phyloP scores from a whole-genome alignment of 2,113 vertebrate species.

The Pithys albifrons region DNA sequence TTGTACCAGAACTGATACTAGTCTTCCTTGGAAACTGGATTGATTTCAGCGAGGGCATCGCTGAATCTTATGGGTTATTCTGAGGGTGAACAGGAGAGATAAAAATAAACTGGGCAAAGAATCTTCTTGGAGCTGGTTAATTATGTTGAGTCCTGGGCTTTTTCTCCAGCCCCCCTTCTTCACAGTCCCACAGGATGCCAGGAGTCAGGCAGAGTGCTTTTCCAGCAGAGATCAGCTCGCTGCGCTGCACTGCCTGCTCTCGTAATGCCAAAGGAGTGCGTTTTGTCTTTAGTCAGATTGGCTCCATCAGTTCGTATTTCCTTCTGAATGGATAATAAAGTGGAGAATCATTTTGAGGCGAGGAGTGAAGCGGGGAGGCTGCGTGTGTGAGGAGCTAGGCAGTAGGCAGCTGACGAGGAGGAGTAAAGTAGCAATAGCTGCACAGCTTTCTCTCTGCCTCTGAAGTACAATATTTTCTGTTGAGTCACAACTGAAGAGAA shows the following conservation, averaged over 20 bases:
- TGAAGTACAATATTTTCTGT: slow-evolving; percentile 61
- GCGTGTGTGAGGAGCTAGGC: slow-evolving; percentile 64
- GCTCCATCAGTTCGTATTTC: slow-evolving; percentile 40
- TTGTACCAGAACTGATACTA: neutral
- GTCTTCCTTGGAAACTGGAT: slow-evolving; percentile 10
- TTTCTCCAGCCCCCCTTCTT: neutral
- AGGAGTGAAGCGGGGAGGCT: slow-evolving; percentile 50
- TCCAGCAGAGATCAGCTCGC: neutral
- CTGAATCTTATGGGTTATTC: neutral
- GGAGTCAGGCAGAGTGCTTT: neutral
- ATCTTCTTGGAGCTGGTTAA: neutral
- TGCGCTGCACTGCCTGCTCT: slow-evolving; percentile 4
- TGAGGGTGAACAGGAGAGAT: neutral
- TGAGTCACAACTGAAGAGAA: slow-evolving; percentile 70
- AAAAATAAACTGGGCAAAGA: neutral
- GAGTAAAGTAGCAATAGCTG: slow-evolving; percentile 73
- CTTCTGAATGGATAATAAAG: slow-evolving; percentile 63
- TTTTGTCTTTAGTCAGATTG: slow-evolving; percentile 58
- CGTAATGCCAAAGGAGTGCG: neutral
- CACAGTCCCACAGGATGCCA: neutral
- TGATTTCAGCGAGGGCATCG: neutral
- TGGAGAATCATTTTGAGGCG: slow-evolving; percentile 37
- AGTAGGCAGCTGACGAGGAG: slow-evolving; percentile 82
- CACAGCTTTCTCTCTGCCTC: slow-evolving; percentile 75
- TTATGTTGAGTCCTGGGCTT: neutral